These are phyloP conservation scores for Nyctibius grandis DNA, from an alignment of 2,797 vertebrate species.

Conservation along the genomic window DNA sequence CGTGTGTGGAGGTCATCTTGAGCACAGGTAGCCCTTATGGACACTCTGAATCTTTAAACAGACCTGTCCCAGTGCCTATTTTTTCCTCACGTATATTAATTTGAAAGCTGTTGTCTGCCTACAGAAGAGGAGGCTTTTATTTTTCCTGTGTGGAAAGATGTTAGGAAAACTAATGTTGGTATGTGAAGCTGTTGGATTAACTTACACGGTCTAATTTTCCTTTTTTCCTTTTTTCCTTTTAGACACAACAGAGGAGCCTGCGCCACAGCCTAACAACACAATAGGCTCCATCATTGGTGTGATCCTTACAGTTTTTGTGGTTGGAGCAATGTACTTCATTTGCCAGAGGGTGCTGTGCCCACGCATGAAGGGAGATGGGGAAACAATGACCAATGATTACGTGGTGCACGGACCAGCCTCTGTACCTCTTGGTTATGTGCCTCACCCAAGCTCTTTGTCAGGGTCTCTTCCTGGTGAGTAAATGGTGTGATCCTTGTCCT, in stretches of 20 bases:
- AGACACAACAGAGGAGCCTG: slow-evolving; percentile 93
- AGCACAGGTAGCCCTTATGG: not conserved
- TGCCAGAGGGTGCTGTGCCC: slow-evolving; percentile 95
- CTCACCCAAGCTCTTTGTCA: slow-evolving; percentile 90
- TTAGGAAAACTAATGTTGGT: not conserved
- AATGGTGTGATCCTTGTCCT: not conserved
- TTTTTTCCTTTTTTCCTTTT: slow-evolving; percentile 38
- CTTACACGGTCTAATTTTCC: not conserved
- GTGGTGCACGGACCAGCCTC: slow-evolving; percentile 91
- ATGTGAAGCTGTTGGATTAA: not conserved
- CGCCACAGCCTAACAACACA: slow-evolving; percentile 87
- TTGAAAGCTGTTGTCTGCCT: not conserved
- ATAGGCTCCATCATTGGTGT: slow-evolving; percentile 93
- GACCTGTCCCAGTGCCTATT: not conserved
- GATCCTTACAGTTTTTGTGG: slow-evolving; percentile 91
- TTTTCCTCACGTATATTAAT: not conserved
- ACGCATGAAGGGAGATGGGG: slow-evolving; percentile 94
- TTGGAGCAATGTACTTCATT: slow-evolving; percentile 93
- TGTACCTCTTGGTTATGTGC: slow-evolving; percentile 92
- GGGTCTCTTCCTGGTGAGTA: slow-evolving; percentile 90
- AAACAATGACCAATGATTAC: slow-evolving; percentile 93
- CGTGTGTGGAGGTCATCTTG: not conserved
- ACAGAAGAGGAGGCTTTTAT: not conserved
- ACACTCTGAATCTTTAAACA: not conserved
- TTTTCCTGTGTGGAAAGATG: not conserved